phyloP scores from a whole-genome alignment of 2,888 invertebrate species.

The Caenorhabditis angaria region DNA sequence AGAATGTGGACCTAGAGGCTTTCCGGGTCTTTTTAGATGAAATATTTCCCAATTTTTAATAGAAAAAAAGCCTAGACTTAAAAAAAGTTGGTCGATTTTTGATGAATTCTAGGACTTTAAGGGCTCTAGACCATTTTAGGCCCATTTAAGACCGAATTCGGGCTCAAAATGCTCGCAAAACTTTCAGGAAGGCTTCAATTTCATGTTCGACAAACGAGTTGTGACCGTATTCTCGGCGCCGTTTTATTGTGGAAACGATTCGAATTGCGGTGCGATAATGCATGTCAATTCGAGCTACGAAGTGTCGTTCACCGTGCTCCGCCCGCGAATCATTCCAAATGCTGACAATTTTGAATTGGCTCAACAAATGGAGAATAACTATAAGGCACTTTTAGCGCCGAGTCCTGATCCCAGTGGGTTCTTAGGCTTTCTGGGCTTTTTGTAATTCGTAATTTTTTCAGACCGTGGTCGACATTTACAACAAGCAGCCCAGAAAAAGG shows the following conservation, averaged over 20 bases:
- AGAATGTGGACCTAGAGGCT: no score
- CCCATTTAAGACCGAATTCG: neutral
- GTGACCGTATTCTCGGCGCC: slow-evolving; percentile 69
- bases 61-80: neutral
- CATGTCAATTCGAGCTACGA: slow-evolving; percentile 25
- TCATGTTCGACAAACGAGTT: slow-evolving; percentile 49
- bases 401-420: slow-evolving; percentile 37
- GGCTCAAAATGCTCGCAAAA: neutral
- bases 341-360: slow-evolving; percentile 23
- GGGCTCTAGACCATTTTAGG: neutral
- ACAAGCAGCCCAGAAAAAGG: no score
- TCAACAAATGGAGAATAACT: slow-evolving; percentile 34
- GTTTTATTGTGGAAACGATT: slow-evolving; percentile 63
- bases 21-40: no score
- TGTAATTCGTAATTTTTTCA: no score
- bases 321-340: slow-evolving; percentile 28
- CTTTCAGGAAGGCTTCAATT: slow-evolving; percentile 51
- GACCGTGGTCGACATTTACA: slow-evolving; percentile 31
- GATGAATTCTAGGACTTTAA: neutral
- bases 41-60: no score
- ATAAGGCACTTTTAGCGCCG: slow-evolving; percentile 18
- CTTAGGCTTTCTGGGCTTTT: neutral
- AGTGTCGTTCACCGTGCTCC: slow-evolving; percentile 37
- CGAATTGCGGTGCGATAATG: slow-evolving; percentile 62
- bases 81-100: neutral